These are phyloP conservation scores for Coendou prehensilis DNA, from an alignment of 2,797 vertebrate species.

Conservation along the genomic window DNA sequence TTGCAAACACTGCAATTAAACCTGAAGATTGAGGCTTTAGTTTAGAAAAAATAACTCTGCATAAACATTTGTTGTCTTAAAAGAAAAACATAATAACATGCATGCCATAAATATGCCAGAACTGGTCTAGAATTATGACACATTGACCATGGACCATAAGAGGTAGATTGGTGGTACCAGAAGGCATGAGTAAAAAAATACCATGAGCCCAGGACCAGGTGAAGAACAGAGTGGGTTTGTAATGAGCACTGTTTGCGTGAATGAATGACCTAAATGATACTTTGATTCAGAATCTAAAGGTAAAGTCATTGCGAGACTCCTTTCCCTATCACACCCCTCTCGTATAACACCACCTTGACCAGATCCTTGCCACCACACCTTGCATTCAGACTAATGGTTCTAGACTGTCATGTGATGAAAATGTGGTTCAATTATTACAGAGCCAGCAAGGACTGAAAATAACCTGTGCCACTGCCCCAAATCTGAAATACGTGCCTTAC, in stretches of 20 bases:
- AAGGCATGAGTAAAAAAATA: not conserved
- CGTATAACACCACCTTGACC: not conserved
- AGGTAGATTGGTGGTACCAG: not conserved
- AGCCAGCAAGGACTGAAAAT: not conserved
- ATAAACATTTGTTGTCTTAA: not conserved
- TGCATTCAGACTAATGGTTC: not conserved
- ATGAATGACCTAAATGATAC: not conserved
- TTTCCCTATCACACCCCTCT: not conserved
- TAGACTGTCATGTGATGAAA: not conserved
- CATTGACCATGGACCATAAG: not conserved
- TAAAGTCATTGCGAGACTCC: not conserved
- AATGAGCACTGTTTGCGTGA: not conserved
- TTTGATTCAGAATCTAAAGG: slow-evolving; percentile 9
- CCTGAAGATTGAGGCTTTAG: not conserved
- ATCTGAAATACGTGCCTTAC: not conserved
- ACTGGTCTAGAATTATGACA: not conserved
- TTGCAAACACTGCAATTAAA: not conserved
- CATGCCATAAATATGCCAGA: not conserved
- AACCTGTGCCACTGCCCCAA: not conserved
- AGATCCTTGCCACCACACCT: not conserved
- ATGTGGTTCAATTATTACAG: not conserved
- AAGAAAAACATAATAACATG: not conserved
- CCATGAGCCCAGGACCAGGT: not conserved
- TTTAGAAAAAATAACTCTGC: not conserved
- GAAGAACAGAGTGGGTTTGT: not conserved